These are phyloP conservation scores for Oryctolagus cuniculus DNA, from an alignment of 2,113 vertebrate genomes.

Conservation along the genomic window mOryCun1.1 NC_091439.1:25018001-25018500, in stretches of 20 bases:
- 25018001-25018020: not conserved
- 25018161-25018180: not conserved
- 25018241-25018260: not conserved
- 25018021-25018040: not conserved
- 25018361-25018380: not conserved
- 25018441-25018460: not conserved
- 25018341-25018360: not conserved
- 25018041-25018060: not conserved
- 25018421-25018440: not conserved
- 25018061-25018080: not conserved
- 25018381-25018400: not conserved
- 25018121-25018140: not conserved
- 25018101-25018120: not conserved
- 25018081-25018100: not conserved
- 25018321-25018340: not conserved
- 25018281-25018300: not conserved
- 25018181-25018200: not conserved
- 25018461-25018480: not conserved
- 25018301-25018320: not conserved
- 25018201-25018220: not conserved
- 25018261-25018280: not conserved
- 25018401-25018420: not conserved
- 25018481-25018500: not conserved
- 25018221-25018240: not conserved
- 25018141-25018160: not conserved